Base-by-base conservation (phyloP, 2,113 vertebrate genomes). In the Cnemophilus loriae region DNA sequence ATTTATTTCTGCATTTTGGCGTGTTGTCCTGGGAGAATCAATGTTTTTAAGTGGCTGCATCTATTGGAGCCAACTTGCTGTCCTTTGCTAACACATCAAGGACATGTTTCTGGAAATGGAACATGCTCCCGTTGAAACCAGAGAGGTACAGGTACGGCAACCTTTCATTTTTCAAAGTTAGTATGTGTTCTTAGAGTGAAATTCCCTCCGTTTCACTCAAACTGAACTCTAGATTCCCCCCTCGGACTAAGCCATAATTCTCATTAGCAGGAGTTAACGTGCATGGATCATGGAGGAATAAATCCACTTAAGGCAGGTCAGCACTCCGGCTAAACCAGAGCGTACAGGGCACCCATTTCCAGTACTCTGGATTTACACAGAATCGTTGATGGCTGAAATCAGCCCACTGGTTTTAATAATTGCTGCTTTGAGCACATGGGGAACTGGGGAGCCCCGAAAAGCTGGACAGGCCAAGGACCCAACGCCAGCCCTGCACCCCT, bases 1-100 rank as follows among this genome's bases (percentile, higher is more conserved):
- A 96, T 96, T 97, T 97, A 96, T 93, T 94, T 95, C 84, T 96
- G 77, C 93, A 91, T 97, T 97, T 97, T 96, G 95, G 94, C 79
- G 76, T 92, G 82, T 84, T 94, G 91, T 95, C 96, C 93, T 49
- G 7, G 55, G 93, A 95, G 93, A 95, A 93, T 95, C 93, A 90
- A 87, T 96, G 91, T 96, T 97, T 97, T 97, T 96, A 95, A 92
- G 93, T 91, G 95, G 93, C 87, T 97, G 97, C 89, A 93, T 93
- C 91, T 93, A 95, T 96, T 96, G 85, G 71, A 94, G 96, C 94
- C 94, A 96, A 95, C 92, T 96, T 85, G 73, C 93, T 96, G 93
- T 96, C 95, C 96, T 96, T 89, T 94, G 84, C 86, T 91, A 96
- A 89, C 85, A 96, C 91, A 95, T 94, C 91, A 93, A 97, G 89